A percentile compares a stretch with the other conserved stretches of the same genome.
Conservation (phyloP, 2,888 invertebrate species). For the Eremobia ochroleuca region DNA sequence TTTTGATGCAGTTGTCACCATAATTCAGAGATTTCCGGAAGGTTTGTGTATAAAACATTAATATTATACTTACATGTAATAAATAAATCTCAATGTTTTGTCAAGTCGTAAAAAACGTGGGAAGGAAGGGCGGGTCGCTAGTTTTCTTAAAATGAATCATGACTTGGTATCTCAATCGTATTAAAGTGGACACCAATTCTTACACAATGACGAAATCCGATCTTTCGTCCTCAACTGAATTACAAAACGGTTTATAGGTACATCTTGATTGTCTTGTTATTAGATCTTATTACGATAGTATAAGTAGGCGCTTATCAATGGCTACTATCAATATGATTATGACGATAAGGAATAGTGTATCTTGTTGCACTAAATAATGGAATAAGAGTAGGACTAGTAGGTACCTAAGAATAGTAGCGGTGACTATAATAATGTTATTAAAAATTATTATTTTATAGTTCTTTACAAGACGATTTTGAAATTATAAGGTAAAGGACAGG, state of each 20-base stretch:
- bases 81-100: not conserved
- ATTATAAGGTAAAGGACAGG: not conserved
- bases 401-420: not conserved
- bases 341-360: constrained; percentile 1
- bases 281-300: constrained; percentile 33
- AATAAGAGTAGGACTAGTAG: not conserved
- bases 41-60: no score
- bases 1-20: not conserved
- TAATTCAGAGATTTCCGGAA: not conserved
- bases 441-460: not conserved
- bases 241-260: constrained; percentile 22
- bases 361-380: constrained; percentile 19
- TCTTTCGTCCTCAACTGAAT: not conserved
- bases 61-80: not conserved
- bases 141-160: not conserved
- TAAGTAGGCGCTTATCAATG: constrained; percentile 26
- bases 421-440: no score
- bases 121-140: no score
- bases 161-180: not conserved
- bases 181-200: not conserved
- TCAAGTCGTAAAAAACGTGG: not conserved
- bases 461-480: not conserved
- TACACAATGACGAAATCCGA: not conserved
- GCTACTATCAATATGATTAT: constrained; percentile 6
- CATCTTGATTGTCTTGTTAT: constrained; percentile 35